Evolutionary conservation across 2,797 vertebrate genomes (phyloP).

Genomic region (Todus mexicanus): DNA sequence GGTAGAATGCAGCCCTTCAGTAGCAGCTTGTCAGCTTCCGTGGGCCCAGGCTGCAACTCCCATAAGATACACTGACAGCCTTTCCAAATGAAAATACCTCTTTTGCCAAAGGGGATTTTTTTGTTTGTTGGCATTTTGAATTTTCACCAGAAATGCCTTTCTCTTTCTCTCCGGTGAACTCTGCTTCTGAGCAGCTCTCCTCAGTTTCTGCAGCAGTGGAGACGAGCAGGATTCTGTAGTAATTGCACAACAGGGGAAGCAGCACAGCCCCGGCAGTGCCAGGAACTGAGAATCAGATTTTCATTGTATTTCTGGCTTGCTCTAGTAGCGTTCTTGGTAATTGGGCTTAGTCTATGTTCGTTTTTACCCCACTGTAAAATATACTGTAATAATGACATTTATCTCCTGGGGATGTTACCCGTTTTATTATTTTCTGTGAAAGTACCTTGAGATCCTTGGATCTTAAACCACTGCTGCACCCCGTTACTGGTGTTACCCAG

Average conservation of each 20-base stretch:
- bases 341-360: neutral
- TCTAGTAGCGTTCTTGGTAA: neutral
- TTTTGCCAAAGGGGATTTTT: neutral
- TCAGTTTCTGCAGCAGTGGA: neutral
- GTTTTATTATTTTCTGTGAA: neutral
- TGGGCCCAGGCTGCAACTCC: neutral
- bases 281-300: neutral
- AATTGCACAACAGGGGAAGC: neutral
- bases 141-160: constrained; percentile 8
- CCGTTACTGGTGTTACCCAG: neutral
- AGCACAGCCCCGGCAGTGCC: neutral
- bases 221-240: neutral
- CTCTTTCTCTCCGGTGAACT: neutral
- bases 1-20: neutral
- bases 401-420: neutral
- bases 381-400: neutral
- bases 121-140: constrained; percentile 7
- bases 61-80: neutral
- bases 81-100: constrained; percentile 13
- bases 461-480: neutral
- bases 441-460: neutral
- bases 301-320: neutral
- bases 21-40: neutral
- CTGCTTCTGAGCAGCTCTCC: neutral
- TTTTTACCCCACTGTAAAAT: neutral